These are phyloP conservation scores for Chironomus tepperi DNA, from an alignment of 1,140 invertebrate genomes.

Conservation along the genomic window DNA sequence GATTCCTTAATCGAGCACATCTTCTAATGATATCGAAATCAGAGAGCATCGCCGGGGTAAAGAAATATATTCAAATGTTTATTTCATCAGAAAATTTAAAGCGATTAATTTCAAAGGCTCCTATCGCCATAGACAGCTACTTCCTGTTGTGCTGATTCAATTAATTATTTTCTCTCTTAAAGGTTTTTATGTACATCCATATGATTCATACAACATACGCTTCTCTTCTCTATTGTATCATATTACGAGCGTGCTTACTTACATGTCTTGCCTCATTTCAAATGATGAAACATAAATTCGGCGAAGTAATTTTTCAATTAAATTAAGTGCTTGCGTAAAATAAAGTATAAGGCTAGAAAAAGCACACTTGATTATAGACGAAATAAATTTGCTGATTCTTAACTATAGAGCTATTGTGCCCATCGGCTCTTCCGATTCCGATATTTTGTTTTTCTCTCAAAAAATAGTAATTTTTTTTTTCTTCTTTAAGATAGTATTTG, in stretches of 20 bases:
- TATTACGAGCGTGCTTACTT: too few relatives aligned
- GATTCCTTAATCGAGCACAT: too few relatives aligned
- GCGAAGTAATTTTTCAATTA: not conserved
- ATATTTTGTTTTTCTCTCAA: too few relatives aligned
- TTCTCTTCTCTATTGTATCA: too few relatives aligned
- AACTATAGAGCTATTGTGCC: not conserved
- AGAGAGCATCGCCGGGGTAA: not conserved
- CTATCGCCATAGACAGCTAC: not conserved
- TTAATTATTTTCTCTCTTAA: constrained; percentile 17
- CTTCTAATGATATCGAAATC: not conserved
- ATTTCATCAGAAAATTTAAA: constrained; percentile 3
- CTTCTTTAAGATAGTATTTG: not conserved
- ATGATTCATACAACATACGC: not conserved
- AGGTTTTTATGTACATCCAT: not conserved
- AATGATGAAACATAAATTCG: not conserved
- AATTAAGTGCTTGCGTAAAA: not conserved
- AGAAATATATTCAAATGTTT: not conserved
- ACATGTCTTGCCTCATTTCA: too few relatives aligned
- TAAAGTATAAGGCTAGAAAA: not conserved
- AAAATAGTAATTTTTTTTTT: too few relatives aligned
- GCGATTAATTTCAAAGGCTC: not conserved
- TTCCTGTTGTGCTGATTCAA: constrained; percentile 23
- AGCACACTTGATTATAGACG: not conserved
- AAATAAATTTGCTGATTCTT: not conserved
- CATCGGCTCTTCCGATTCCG: constrained; percentile 16